phyloP scores from a whole-genome alignment of 2,797 vertebrate genomes.

The Brotula barbata region DNA sequence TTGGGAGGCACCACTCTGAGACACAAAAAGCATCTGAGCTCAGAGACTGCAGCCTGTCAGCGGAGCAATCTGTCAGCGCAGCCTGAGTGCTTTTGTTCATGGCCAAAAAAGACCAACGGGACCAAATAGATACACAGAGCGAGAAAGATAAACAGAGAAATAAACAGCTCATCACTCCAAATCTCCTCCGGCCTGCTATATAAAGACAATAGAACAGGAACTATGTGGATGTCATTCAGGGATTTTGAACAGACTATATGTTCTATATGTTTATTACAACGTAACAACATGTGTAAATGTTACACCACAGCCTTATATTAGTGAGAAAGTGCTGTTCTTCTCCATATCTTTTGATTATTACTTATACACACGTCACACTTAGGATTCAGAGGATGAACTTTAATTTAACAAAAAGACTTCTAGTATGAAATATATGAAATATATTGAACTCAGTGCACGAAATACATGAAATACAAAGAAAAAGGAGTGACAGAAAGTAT shows the following conservation, averaged over 20 bases:
- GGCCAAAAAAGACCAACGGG: slow-evolving; percentile 83
- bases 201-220: slow-evolving; percentile 8
- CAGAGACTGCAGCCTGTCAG: slow-evolving; percentile 76
- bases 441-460: no score
- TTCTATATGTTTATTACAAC: neutral
- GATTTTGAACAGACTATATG: neutral
- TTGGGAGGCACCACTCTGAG: slow-evolving; percentile 89
- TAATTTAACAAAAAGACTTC: no score
- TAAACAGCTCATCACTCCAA: neutral
- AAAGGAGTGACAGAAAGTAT: no score
- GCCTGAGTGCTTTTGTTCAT: slow-evolving; percentile 81
- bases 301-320: no score
- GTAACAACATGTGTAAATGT: no score
- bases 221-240: slow-evolving; percentile 4
- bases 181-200: neutral
- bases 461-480: no score
- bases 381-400: no score
- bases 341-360: no score
- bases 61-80: slow-evolving; percentile 74
- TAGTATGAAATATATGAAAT: no score
- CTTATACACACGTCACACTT: no score
- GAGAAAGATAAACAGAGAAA: slow-evolving; percentile 27
- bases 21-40: slow-evolving; percentile 94
- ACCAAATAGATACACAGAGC: slow-evolving; percentile 17
- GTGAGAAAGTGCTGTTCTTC: no score